phyloP scores from a whole-genome alignment of 1,140 invertebrate genomes.

The Lepidurus couesii region DNA sequence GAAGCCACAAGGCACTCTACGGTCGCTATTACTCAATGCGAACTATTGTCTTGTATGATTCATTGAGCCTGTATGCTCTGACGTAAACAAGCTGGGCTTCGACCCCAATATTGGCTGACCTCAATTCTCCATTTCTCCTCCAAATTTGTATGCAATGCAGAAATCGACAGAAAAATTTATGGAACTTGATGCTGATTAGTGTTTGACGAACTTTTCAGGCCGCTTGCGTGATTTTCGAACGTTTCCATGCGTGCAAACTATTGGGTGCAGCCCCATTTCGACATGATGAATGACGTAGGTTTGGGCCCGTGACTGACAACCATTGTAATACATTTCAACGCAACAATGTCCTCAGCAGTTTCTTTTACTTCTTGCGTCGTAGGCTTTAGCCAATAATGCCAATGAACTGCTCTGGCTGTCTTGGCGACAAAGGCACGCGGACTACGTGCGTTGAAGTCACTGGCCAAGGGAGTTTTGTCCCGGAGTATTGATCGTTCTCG shows the following conservation, averaged over 20 bases:
- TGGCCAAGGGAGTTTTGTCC: neutral
- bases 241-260: neutral
- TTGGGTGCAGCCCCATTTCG: neutral
- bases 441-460: neutral
- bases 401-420: neutral
- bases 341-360: neutral
- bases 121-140: too few relatives aligned
- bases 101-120: too few relatives aligned
- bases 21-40: neutral
- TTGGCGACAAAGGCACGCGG: neutral
- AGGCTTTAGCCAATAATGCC: neutral
- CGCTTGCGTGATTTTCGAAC: neutral
- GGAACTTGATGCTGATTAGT: neutral
- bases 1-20: neutral
- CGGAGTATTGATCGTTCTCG: conserved; percentile 10
- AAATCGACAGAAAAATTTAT: too few relatives aligned
- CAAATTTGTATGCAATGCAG: too few relatives aligned
- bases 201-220: neutral
- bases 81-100: too few relatives aligned
- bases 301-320: neutral
- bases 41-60: too few relatives aligned
- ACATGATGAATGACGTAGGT: neutral
- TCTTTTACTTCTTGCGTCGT: neutral
- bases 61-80: too few relatives aligned
- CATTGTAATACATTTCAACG: neutral